These are phyloP conservation scores for Nasonia giraulti DNA, from an alignment of 1,140 invertebrate genomes.

Conservation along the genomic window DNA sequence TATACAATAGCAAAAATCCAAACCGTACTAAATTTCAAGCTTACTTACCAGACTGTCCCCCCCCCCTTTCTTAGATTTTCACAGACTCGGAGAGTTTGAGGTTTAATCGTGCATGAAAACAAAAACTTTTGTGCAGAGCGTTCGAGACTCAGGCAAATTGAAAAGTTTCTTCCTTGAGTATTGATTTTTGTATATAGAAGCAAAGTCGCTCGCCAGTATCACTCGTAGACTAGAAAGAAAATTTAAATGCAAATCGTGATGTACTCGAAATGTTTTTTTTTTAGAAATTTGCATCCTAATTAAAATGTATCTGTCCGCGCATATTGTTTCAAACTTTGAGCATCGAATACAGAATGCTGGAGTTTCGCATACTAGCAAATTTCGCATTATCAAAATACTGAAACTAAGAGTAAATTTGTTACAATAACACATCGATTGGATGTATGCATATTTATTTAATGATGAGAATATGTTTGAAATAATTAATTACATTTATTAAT, in stretches of 20 bases:
- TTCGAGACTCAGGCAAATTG: background rate
- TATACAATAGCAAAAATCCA: background rate
- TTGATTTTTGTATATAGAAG: background rate
- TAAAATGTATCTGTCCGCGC: no score
- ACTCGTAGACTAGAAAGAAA: background rate
- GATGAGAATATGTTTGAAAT: no score
- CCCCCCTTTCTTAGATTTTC: background rate
- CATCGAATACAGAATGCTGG: no score
- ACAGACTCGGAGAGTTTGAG: background rate
- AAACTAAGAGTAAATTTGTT: no score
- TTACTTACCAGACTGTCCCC: background rate
- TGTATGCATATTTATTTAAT: no score
- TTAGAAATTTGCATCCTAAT: no score
- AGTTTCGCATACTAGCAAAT: no score
- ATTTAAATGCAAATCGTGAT: background rate
- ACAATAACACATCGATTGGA: no score
- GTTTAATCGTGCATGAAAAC: constrained; percentile 11
- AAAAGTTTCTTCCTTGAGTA: background rate
- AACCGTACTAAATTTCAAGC: background rate
- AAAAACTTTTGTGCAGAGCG: background rate
- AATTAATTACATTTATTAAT: no score
- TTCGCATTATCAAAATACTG: no score
- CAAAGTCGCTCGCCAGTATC: background rate
- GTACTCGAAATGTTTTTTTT: background rate
- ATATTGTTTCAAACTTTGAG: no score